Evolutionary conservation across 2,113 vertebrate genomes (phyloP), one percentile per base, ranked within the genome.

Genomic region (Mustela lutreola): DNA sequence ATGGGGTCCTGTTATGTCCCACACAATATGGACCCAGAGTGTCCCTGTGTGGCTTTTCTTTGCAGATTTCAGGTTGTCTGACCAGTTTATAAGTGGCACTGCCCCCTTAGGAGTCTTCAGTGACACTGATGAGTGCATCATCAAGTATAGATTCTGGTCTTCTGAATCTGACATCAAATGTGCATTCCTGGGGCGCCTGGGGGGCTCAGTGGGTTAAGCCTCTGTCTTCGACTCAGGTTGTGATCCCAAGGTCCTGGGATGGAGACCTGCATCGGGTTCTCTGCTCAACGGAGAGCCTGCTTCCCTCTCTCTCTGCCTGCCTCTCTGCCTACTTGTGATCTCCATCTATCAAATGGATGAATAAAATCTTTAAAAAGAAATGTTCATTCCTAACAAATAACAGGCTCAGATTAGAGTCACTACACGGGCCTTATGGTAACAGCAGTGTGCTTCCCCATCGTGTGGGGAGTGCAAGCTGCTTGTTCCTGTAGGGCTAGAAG

Each of bases 351-450:
- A 48, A 48, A 48, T 48, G 45, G 45, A 48, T 48, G 45, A 48
- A 48, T 48, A 48, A 48, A 48, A 48, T 48, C 45, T 48, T 48
- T 48, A 10, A 9, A 11, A 48, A 48, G 42, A 14, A 42, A 15
- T 39, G 8, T 36, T 5, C 33, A 36, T 14, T 76, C 33, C 28
- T 11, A 3, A 28, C 15, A 6, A 15, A 58, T 11, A 42, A 42
- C 14, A 58, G 56, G 19, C n/a, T 53, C 56, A 58, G 53, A 7
- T 31, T 10, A 5, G 63, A 16, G 28, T 42, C 87, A 50, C n/a
- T 9, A 2, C 24, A 2, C 3, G 19, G 16, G 4, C 0, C 2
- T 45, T 4, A 19, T 5, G 1, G 31, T 10, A 26, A 2, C 2
- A 22, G 1, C 31, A 16, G 2, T 22, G 11, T 31, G 16, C 15